phyloP scores from a whole-genome alignment of 2,113 vertebrate species.

The Colius striatus region DNA sequence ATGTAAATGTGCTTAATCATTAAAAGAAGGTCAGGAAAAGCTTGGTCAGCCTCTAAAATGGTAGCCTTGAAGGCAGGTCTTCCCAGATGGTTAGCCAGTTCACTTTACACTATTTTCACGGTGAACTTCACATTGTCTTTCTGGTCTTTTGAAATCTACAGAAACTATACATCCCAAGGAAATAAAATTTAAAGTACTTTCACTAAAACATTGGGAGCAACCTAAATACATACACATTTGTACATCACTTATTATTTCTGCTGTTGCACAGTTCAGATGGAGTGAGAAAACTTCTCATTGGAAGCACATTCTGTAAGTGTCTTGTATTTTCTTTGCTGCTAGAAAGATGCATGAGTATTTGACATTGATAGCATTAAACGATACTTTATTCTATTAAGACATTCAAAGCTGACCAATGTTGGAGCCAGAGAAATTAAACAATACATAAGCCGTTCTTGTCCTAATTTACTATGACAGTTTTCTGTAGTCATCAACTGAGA shows the following conservation, averaged over 20 bases:
- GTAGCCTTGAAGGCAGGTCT: not conserved
- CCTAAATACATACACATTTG: not conserved
- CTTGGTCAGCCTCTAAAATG: not conserved
- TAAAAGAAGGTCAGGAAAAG: not conserved
- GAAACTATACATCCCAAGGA: not conserved
- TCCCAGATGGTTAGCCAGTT: not conserved
- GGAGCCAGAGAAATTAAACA: not conserved
- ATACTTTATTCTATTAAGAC: not conserved
- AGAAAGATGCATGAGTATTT: not conserved
- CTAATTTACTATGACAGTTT: not conserved
- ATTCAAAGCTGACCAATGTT: not conserved
- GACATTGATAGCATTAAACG: not conserved
- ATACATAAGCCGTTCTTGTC: not conserved
- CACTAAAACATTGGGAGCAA: not conserved
- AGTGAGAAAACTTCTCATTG: not conserved
- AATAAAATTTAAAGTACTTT: not conserved
- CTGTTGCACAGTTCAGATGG: not conserved
- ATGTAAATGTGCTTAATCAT: not conserved
- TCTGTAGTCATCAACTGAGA: not conserved
- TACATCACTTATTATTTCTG: not conserved
- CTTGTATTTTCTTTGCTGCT: not conserved
- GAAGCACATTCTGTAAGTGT: not conserved
- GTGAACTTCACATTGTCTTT: not conserved
- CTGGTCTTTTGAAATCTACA: constrained; percentile 7
- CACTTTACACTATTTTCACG: not conserved